Base-by-base conservation (phyloP, 2,113 vertebrate species). In the Rhinoptilus africanus region DNA sequence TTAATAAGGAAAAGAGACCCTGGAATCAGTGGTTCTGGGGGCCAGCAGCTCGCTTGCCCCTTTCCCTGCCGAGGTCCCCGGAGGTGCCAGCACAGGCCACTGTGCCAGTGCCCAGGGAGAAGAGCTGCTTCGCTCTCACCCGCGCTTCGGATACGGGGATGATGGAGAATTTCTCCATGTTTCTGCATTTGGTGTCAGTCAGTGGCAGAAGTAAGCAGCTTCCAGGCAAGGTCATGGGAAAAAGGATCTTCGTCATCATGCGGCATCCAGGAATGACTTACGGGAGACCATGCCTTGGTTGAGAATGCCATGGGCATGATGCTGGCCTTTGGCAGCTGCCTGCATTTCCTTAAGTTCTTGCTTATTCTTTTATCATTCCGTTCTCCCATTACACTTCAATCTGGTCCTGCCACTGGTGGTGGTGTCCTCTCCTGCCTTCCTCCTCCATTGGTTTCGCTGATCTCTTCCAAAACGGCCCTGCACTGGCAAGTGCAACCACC, bases 191-290 rank as follows among this genome's bases (percentile, higher is more conserved):
- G 39, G 17, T 43, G 16, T 16, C 57, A 4, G 3, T 17, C 51
- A 4, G 34, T 10, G 41, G 41, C 54, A 77, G 64, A 32, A 54
- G 24, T 2, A 0, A 19, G 41, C 22, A 26, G 37, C 48, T 76
- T 51, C 51, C 28, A 24, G 30, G 63, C 10, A 47, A 48, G 34
- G 32, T 2, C 3, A 1, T 9, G 28, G 60, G 37, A 26, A 24
- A 73, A 59, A 32, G 0, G 0, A n/a, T 37, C 66, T 26, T 64
- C 35, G 5, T 17, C 5, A 1, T 27, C 0, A 0, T 1, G 28
- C 43, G 37, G 62, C 62, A 47, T 34, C 48, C 78, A n/a, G 85
- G 26, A 48, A 17, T 0, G 48, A 20, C 20, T 10, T 41, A 30
- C 19, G 17, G 74, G 66, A n/a, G 30, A 24, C 15, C 30, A 11